phyloP scores from a whole-genome alignment of 2,113 vertebrate species.

The Grallaria varia region DNA sequence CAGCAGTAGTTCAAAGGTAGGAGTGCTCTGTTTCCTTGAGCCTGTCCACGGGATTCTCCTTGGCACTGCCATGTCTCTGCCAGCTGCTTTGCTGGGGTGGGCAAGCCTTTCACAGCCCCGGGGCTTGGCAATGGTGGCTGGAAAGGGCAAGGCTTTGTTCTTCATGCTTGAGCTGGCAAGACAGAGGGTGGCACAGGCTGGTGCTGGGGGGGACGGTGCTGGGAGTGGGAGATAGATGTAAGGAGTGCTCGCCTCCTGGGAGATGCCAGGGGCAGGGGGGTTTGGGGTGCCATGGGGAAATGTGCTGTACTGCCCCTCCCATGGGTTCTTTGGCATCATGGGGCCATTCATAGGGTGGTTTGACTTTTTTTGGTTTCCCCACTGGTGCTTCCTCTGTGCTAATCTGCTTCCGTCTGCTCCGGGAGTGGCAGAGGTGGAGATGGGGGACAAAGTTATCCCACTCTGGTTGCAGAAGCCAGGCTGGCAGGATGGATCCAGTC shows the following conservation, averaged over 20 bases:
- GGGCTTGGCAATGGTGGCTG: background rate
- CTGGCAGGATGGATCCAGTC: background rate
- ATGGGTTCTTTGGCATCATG: rapidly evolving
- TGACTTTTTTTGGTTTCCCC: background rate
- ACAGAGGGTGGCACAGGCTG: background rate
- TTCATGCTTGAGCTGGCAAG: background rate
- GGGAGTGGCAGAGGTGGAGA: background rate
- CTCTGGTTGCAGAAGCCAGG: background rate
- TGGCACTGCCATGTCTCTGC: rapidly evolving
- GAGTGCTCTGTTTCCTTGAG: background rate
- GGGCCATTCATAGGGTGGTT: rapidly evolving
- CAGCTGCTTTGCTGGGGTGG: background rate
- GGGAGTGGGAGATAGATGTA: background rate
- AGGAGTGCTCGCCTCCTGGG: background rate
- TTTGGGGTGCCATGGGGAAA: background rate
- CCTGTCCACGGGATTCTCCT: background rate
- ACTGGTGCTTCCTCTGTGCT: background rate
- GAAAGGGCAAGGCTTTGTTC: background rate
- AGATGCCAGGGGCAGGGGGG: background rate
- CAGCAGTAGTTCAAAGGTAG: background rate
- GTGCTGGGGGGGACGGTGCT: background rate
- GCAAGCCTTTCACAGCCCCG: background rate
- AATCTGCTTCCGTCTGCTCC: background rate
- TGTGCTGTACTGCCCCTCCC: background rate
- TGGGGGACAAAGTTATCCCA: no score